A percentile compares a stretch with the other conserved stretches of the same genome.
phyloP scores from a whole-genome alignment of 2,113 vertebrate species.

The Ancistrus triradiatus region DNA sequence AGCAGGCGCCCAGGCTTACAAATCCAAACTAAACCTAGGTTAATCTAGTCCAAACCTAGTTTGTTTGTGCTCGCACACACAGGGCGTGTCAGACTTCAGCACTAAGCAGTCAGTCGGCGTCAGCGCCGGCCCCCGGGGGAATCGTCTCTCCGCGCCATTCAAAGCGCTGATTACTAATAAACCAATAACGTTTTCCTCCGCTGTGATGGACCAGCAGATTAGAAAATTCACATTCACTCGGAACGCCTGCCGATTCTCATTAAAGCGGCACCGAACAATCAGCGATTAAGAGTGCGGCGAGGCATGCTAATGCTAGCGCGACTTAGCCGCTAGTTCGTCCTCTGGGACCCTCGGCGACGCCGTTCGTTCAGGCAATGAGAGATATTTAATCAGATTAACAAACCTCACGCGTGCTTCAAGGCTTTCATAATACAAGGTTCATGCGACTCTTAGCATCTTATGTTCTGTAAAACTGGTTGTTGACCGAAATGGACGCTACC shows the following conservation, averaged over 20 bases:
- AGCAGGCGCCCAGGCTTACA: too few species aligned
- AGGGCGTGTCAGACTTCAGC: too few species aligned
- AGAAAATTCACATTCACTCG: constrained; percentile 77
- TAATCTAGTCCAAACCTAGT: too few species aligned
- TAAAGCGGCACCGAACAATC: constrained; percentile 99
- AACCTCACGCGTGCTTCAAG: constrained; percentile 90
- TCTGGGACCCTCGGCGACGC: constrained; percentile 94
- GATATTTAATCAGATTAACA: constrained; percentile 99
- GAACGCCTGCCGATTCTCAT: constrained; percentile 89
- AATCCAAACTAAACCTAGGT: too few species aligned
- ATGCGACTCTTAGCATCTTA: constrained; percentile 48
- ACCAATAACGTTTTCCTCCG: constrained; percentile 77
- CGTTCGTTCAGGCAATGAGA: constrained; percentile 97
- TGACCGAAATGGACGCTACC: too few species aligned
- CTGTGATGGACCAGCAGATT: constrained; percentile 77
- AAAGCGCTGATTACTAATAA: constrained; percentile 79
- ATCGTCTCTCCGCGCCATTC: constrained; percentile 68
- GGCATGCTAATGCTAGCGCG: constrained; percentile 87
- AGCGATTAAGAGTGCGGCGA: constrained; percentile 99
- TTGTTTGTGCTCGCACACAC: too few species aligned
- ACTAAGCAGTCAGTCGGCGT: constrained; percentile 39
- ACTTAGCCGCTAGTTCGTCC: constrained; percentile 87
- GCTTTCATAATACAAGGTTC: constrained; percentile 68
- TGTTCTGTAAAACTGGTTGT: too few species aligned
- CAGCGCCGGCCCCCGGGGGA: constrained; percentile 64